Evolutionary conservation across 92 coral and sea anemone genomes (phyloP), one percentile per base, ranked within the genome.

Genomic region (Heteractis magnifica): DNA sequence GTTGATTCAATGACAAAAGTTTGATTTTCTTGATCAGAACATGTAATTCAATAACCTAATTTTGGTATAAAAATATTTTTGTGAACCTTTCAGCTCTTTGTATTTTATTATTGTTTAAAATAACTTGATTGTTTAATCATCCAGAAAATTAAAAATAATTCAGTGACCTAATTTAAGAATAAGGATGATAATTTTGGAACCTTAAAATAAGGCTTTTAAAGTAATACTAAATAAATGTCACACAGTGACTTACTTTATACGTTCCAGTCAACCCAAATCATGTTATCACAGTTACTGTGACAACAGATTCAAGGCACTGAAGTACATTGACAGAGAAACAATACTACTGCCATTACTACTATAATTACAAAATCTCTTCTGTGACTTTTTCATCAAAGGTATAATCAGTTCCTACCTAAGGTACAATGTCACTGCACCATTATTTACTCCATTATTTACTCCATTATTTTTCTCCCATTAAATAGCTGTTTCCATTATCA

Each of bases 161-260:
- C 44, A 34, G 44, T 34, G 44, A 34, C 44, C 44, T 34, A 2
- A 34, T 34, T 34, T 34, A 34, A 34, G 44, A 34, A 34, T 34
- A 34, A 34, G 44, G 44, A 34, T 34, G 44, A 34, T 34, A 34
- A 34, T 34, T 34, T 34, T 65, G 18, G 26, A 34, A 23, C 41
- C 41, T 65, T n/a, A 65, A 65, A 11, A 59, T 59, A 65, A 5
- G 72, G 72, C 70, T 62, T 62, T 18, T 6, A 62, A 62, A n/a
- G 10, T 65, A 65, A 6, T 65, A 7, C 4, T 0, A n/a, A 6
- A 65, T 20, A n/a, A 3, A 65, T 60, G 83, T 79, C 83, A 79
- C 83, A 64, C 44, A 60, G 83, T 79, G 83, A 79, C 83, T 79
- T 60, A 71, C 56, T 79, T 79, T 60, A 60, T 74, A 79, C 56